Percentiles rank a stretch among this genome's conserved stretches.
Conservation (phyloP, 2,113 vertebrate species). For the Rhizomys pruinosus region DNA sequence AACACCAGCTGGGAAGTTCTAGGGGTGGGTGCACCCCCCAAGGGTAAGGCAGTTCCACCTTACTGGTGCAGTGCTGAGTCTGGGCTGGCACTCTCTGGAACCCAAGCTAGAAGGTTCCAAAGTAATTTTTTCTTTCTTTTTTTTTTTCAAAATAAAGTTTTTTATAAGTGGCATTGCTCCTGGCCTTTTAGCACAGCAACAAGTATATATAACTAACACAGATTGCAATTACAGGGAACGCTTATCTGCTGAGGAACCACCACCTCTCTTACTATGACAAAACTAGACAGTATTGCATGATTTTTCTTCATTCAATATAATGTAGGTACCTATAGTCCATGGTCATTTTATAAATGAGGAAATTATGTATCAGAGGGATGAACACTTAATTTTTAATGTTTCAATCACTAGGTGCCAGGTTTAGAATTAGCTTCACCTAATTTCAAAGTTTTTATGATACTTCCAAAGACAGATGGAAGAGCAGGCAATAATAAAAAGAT, state of each 20-base stretch:
- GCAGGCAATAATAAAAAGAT: not conserved
- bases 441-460: conserved; percentile 30
- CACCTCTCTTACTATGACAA: not conserved
- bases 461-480: not conserved
- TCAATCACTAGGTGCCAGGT: not conserved
- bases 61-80: too few species aligned
- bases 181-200: too few species aligned
- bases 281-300: not conserved
- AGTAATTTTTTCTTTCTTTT: too few species aligned
- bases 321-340: not conserved
- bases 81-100: too few species aligned
- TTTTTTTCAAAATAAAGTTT: too few species aligned
- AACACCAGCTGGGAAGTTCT: too few species aligned
- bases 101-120: too few species aligned
- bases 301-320: not conserved
- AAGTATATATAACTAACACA: too few species aligned
- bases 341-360: conserved; percentile 16
- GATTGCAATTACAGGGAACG: not conserved
- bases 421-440: conserved; percentile 18
- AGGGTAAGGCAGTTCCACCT: too few species aligned
- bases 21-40: too few species aligned
- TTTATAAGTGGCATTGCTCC: too few species aligned
- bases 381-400: not conserved
- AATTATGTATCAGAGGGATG: not conserved
- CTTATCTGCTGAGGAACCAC: not conserved